Evolutionary conservation across 2,797 vertebrate genomes (phyloP).

Genomic region (Sarcophilus harrisii): DNA sequence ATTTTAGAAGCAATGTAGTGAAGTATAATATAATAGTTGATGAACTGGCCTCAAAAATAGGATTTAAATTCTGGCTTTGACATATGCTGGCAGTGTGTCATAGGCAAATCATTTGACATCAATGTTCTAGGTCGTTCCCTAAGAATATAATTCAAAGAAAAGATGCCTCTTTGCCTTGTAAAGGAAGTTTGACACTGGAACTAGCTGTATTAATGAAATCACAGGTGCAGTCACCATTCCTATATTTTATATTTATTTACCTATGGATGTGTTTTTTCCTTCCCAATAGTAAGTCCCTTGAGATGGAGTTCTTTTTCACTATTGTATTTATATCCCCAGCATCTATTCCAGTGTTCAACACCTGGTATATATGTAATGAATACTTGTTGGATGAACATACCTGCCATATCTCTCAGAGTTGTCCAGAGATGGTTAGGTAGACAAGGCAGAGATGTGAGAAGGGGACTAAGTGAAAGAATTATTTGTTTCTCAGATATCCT

Average conservation of each 20-base stretch:
- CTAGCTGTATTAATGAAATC: not conserved
- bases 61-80: not conserved
- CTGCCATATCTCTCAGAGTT: not conserved
- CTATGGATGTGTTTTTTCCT: not conserved
- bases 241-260: not conserved
- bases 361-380: not conserved
- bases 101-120: not conserved
- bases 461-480: not conserved
- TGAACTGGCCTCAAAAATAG: not conserved
- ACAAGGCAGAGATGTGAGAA: not conserved
- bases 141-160: not conserved
- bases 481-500: not conserved
- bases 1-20: not conserved
- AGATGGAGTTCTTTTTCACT: not conserved
- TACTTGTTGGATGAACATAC: not conserved
- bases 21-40: not conserved
- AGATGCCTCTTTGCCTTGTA: not conserved
- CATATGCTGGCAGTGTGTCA: not conserved
- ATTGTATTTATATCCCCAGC: not conserved
- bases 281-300: not conserved
- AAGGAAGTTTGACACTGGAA: not conserved
- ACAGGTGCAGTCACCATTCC: not conserved
- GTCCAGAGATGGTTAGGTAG: not conserved
- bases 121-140: not conserved
- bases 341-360: not conserved